Evolutionary conservation across 2,797 vertebrate species (phyloP), one percentile per base, ranked within the genome.

Genomic region (Notoglanidium macrostoma): DNA sequence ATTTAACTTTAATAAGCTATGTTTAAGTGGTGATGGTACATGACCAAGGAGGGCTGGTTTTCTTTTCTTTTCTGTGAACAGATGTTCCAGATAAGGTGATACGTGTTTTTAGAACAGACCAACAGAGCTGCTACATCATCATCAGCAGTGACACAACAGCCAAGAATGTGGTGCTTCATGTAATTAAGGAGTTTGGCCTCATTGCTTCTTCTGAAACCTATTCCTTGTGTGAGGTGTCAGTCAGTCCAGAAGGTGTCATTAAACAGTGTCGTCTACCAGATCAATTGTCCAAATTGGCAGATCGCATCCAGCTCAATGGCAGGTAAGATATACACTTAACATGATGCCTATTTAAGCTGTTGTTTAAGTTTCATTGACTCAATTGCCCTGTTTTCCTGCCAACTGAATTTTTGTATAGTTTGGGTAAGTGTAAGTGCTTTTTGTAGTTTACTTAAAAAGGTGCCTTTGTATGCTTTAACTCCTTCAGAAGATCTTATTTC

Each of bases 61-160:
- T 78, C 17, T 55, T 35, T 57, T 35, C 4, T 78, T 78, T 57
- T 78, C 17, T 17, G 32, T 57, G 51, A 78, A 46, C 89, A 99
- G 98, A 99, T 93, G 97, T 98, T 92, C 98, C 97, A 0, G 98
- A 99, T 93, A 98, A 99, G 94, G 98, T 99, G 88, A 98, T 99
- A 72, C 94, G 98, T 76, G 97, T 99, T 90, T 99, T 99, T 93
- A 98, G 97, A 93, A 97, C 97, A 0, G 98, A 99, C 93, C 98
- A 99, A 91, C 98, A 99, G 93, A 99, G 98, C 88, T 98, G 98
- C 93, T 99, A 99, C 94, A 97, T 99, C 91, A 98, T 99, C 93
- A 98, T 99, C 94, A 98, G 98, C 93, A 98, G 98, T 92, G 98
- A 99, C 93, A 98, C 97, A 0, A 99, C 97, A 19, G 98, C 98